Base-by-base conservation (phyloP, 1,140 invertebrate genomes). In the Macrosteles quadrilineatus region DNA sequence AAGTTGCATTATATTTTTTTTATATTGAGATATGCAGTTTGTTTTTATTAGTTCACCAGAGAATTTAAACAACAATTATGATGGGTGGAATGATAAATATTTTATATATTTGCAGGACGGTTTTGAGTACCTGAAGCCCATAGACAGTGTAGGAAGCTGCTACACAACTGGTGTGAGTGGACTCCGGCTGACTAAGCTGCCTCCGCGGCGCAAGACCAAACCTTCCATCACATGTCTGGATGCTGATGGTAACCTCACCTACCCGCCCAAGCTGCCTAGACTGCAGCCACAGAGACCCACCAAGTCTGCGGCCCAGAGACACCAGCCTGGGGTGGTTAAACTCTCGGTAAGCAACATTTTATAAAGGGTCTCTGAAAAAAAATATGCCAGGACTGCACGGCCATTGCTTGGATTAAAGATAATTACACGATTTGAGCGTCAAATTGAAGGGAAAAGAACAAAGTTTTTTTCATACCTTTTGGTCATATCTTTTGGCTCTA, bases 131-230 rank as follows among this genome's bases (percentile, higher is more conserved):
- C 79, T 83, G 14, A 87, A 85, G 71, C 89, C 89, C 2, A 84
- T 82, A 45, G 88, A 92, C 79, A 85, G 83, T 45, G 89, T 89
- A 63, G 87, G 84, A 62, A 85, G 81, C 73, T 81, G 80, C 70
- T 89, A 85, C 73, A 86, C 84, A 1, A 87, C 86, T n/a, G 75
- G 78, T 62, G 82, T 84, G 0, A 80, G 80, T 27, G 77, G 81
- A 70, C 78, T 88, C 50, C 81, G 81, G 70, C 76, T 88, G 23
- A 80, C 80, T 74, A 81, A 83, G 72, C 72, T 88, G 43, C 80
- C 81, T 31, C 79, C 77, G 19, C 75, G 76, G 59, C 75, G 75
- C 31, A 84, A 82, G 73, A 74, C 78, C 53, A 57, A 57, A 17
- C 57, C 64, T 59, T 72, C 73, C 32, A 76, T 79, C 64, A 76